phyloP scores from a whole-genome alignment of 2,797 vertebrate genomes.

The Trachops cirrhosus region DNA sequence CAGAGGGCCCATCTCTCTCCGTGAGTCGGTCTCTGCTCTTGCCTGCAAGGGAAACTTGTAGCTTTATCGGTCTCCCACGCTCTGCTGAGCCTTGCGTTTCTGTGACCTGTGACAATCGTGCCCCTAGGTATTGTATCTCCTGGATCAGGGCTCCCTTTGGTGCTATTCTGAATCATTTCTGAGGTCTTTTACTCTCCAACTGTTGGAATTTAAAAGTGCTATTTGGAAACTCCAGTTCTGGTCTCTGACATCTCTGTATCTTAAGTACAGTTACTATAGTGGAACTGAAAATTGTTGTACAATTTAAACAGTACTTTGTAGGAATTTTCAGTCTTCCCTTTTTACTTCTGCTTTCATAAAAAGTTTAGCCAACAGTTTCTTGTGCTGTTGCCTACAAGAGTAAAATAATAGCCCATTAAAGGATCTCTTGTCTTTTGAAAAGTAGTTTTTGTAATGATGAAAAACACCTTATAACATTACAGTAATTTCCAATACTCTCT shows the following conservation, averaged over 20 bases:
- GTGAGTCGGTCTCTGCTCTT: background rate
- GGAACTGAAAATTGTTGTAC: conserved; percentile 47
- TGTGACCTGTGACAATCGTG: background rate
- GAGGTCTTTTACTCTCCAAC: background rate
- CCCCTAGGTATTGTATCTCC: background rate
- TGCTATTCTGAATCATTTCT: background rate
- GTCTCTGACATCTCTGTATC: conserved; percentile 30
- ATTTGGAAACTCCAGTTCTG: conserved; percentile 18
- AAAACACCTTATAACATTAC: background rate
- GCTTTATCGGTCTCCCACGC: fast-evolving
- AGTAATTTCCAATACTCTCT: background rate
- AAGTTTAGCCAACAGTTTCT: conserved; percentile 34
- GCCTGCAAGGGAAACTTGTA: background rate
- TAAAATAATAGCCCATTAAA: conserved; percentile 41
- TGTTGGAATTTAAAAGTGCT: background rate
- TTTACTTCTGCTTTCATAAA: conserved; percentile 9
- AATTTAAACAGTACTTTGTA: conserved; percentile 55
- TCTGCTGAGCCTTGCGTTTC: fast-evolving
- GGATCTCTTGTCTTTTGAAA: background rate
- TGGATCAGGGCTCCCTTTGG: background rate
- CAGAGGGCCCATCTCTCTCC: background rate
- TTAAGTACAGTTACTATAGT: conserved; percentile 6
- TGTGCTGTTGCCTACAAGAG: background rate
- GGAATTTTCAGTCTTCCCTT: background rate
- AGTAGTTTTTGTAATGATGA: background rate